These are phyloP conservation scores for Chlorodrepanis virens DNA, from an alignment of 2,113 vertebrate genomes.

Conservation along the genomic window DNA sequence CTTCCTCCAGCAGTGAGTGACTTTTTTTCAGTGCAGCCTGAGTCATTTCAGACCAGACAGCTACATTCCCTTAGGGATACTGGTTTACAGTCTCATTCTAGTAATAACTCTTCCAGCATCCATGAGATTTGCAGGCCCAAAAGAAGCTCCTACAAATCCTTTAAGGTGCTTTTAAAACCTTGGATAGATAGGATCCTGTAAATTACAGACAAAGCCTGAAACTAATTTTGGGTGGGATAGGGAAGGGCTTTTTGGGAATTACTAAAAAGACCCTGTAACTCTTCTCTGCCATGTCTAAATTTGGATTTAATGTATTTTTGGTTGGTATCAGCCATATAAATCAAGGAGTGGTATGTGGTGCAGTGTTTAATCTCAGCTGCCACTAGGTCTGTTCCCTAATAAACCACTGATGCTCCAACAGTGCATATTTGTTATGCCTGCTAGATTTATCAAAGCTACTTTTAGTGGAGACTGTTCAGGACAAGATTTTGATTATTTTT, in stretches of 20 bases:
- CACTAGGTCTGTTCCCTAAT: background rate
- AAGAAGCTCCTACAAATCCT: constrained; percentile 28
- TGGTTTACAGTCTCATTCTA: constrained; percentile 15
- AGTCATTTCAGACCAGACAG: constrained; percentile 33
- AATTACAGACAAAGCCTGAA: background rate
- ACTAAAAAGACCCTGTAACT: background rate
- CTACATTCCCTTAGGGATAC: background rate
- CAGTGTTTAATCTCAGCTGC: constrained; percentile 5
- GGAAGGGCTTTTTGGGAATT: background rate
- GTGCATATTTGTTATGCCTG: background rate
- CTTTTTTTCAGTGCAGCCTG: constrained; percentile 6
- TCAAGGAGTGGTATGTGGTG: background rate
- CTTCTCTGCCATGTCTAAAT: background rate
- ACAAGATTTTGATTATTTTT: background rate
- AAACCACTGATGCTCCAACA: background rate
- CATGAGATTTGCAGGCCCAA: background rate
- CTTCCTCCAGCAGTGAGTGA: background rate
- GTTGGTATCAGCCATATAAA: background rate
- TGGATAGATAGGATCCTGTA: background rate
- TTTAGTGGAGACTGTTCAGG: background rate
- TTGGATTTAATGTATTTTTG: constrained; percentile 10
- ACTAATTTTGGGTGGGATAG: background rate
- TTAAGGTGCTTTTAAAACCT: background rate
- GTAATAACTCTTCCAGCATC: constrained; percentile 8
- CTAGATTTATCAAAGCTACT: background rate